Conservation (phyloP, 2,113 vertebrate species). For the Nanorana parkeri region DNA sequence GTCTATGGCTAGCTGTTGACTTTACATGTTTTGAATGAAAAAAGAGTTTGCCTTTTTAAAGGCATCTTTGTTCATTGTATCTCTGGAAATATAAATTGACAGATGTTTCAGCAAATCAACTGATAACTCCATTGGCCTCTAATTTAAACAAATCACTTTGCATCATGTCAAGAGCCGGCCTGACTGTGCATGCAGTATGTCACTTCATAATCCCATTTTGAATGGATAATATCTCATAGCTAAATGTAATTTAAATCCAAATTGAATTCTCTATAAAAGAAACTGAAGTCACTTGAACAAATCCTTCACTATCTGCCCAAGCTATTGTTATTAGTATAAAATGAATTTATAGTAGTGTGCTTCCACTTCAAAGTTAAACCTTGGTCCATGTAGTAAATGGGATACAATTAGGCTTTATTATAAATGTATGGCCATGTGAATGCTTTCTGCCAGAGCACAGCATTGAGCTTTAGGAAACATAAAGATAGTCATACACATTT, state of each 20-base stretch:
- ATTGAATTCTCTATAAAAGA: constrained; percentile 54
- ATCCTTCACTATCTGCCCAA: constrained; percentile 48
- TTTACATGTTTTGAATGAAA: too few relatives aligned
- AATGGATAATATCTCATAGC: constrained; percentile 51
- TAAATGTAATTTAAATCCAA: constrained; percentile 57
- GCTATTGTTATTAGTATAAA: constrained; percentile 39
- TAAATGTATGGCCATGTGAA: background rate
- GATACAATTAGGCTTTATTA: constrained; percentile 9
- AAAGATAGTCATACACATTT: too few relatives aligned
- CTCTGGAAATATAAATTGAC: constrained; percentile 36
- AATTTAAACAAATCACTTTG: constrained; percentile 45
- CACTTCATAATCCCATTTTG: constrained; percentile 48
- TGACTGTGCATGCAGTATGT: constrained; percentile 39
- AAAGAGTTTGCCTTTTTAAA: constrained; percentile 9
- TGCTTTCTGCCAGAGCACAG: too few relatives aligned
- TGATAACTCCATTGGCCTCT: constrained; percentile 34
- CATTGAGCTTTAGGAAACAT: background rate
- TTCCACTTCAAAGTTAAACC: constrained; percentile 26
- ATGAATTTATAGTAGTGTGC: constrained; percentile 42
- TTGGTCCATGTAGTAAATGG: constrained; percentile 5
- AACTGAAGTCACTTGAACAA: constrained; percentile 53
- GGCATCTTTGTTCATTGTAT: constrained; percentile 22
- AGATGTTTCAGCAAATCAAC: constrained; percentile 40
- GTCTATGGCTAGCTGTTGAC: too few relatives aligned
- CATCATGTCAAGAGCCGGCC: constrained; percentile 30